phyloP scores from a whole-genome alignment of 1,140 invertebrate species.

The Scaptodrosophila lebanonensis region DNA sequence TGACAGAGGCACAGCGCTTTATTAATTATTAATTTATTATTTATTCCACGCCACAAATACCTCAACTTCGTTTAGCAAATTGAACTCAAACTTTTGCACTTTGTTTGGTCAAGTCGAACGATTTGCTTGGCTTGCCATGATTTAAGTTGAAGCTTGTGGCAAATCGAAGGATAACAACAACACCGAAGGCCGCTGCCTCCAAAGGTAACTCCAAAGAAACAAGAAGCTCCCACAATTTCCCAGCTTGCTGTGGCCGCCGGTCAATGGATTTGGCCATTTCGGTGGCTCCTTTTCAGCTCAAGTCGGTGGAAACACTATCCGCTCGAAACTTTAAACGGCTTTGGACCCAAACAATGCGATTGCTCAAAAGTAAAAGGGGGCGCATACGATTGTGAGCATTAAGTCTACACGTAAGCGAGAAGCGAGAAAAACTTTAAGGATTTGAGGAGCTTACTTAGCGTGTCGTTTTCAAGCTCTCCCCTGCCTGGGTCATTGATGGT shows the following conservation, averaged over 20 bases:
- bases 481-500: too few relatives aligned
- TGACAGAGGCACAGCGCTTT: conserved; percentile 28
- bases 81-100: conserved; percentile 12
- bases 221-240: too few relatives aligned
- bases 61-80: conserved; percentile 12
- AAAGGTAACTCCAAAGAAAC: too few relatives aligned
- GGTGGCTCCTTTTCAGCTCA: neutral
- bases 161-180: conserved; percentile 11
- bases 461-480: neutral
- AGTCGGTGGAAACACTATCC: neutral
- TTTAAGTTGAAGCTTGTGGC: conserved; percentile 14
- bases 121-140: conserved; percentile 7
- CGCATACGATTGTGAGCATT: neutral
- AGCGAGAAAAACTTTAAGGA: conserved; percentile 6
- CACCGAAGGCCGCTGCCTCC: too few relatives aligned
- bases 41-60: neutral
- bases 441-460: neutral
- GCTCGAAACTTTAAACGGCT: conserved; percentile 1
- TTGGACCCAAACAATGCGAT: neutral
- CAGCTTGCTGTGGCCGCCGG: too few relatives aligned
- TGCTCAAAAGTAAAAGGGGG: neutral
- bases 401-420: too few relatives aligned
- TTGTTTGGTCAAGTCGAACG: conserved; percentile 21
- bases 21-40: conserved; percentile 23
- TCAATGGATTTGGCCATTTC: too few relatives aligned